Conservation (phyloP, 2,888 invertebrate species). For the Priocnemis perturbator region DNA sequence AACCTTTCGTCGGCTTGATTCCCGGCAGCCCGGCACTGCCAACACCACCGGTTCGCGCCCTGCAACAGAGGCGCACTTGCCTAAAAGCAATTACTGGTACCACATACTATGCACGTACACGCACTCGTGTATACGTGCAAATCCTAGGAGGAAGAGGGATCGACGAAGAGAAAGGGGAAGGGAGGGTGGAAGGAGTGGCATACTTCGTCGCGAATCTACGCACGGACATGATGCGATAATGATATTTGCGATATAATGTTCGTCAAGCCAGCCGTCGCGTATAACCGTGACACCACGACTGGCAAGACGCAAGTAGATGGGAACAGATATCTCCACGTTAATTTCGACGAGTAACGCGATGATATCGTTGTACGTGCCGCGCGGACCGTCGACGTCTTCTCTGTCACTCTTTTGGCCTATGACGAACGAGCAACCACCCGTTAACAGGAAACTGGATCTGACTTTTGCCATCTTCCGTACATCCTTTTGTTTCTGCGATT, state of each 20-base stretch:
- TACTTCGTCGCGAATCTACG: no score
- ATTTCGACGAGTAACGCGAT: no score
- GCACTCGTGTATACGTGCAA: slow-evolving; percentile 19
- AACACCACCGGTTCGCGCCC: slow-evolving; percentile 26
- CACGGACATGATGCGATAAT: slow-evolving; percentile 19
- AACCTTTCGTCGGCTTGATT: slow-evolving; percentile 56
- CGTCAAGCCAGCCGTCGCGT: slow-evolving; percentile 19
- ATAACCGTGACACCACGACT: no score
- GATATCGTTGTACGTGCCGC: no score
- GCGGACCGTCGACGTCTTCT: no score
- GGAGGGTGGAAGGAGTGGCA: background rate
- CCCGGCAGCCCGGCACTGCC: slow-evolving; percentile 48
- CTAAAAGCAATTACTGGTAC: slow-evolving; percentile 57
- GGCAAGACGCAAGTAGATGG: no score
- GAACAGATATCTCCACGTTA: no score
- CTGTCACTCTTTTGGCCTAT: no score
- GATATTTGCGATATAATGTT: slow-evolving; percentile 41
- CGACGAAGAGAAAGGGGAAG: slow-evolving; percentile 20
- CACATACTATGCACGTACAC: slow-evolving; percentile 8
- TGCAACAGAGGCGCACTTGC: slow-evolving; percentile 25
- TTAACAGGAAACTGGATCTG: no score
- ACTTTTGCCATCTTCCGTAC: no score
- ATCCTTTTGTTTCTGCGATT: no score
- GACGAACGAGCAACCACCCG: no score
- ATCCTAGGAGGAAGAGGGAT: background rate